These are phyloP conservation scores for Atractosteus spatula DNA, from an alignment of 2,113 vertebrate genomes.

Conservation along the genomic window DNA sequence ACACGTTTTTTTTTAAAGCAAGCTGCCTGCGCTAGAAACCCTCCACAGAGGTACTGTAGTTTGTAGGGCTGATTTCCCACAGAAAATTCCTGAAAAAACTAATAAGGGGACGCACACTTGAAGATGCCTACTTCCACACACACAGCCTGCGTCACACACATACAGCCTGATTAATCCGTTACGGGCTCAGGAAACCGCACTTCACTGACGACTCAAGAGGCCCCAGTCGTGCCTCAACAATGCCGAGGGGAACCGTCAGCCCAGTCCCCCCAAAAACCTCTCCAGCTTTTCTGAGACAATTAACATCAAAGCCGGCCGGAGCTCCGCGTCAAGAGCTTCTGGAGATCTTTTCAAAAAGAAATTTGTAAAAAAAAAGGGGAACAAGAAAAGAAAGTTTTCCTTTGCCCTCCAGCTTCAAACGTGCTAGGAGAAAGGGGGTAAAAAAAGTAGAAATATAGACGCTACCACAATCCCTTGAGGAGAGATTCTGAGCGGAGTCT, in stretches of 20 bases:
- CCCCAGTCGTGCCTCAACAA: conserved; percentile 30
- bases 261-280: not conserved
- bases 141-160: conserved; percentile 47
- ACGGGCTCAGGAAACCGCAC: conserved; percentile 68
- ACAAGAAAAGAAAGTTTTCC: conserved; percentile 59
- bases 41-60: no score
- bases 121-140: conserved; percentile 41
- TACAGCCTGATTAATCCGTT: conserved; percentile 67
- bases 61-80: no score
- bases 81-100: no score
- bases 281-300: conserved; percentile 2
- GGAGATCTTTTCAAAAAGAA: conserved; percentile 34
- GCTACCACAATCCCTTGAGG: no score
- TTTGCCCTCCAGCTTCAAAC: conserved; percentile 52
- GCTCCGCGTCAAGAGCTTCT: not conserved
- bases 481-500: conserved; percentile 45
- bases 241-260: not conserved
- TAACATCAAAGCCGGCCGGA: not conserved
- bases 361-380: conserved; percentile 60
- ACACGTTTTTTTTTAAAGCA: no score
- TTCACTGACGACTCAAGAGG: conserved; percentile 68
- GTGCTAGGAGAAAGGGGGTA: conserved; percentile 41
- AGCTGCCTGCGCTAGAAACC: no score
- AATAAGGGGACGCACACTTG: conserved; percentile 31
- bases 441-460: not conserved